A percentile compares a stretch with the other conserved stretches of the same genome.
Evolutionary conservation across 2,113 vertebrate genomes (phyloP).

Genomic region (Macroglossus sobrinus): DNA sequence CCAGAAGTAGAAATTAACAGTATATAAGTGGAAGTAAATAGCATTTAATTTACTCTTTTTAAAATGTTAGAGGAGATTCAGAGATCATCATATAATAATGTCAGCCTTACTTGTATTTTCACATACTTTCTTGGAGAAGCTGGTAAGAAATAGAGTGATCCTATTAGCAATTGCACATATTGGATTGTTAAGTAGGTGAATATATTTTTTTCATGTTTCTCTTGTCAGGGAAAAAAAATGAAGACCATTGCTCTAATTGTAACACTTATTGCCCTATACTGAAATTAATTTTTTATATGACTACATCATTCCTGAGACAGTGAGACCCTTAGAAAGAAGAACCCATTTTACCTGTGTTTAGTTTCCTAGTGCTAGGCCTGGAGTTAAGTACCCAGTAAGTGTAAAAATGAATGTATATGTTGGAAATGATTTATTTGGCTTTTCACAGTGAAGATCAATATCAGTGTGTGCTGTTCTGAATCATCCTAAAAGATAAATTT

Average conservation of each 20-base stretch:
- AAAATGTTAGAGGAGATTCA: neutral
- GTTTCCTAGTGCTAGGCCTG: neutral
- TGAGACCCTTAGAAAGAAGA: neutral
- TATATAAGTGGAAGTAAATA: neutral
- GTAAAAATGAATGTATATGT: neutral
- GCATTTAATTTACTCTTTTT: neutral
- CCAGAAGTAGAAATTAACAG: neutral
- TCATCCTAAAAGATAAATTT: neutral
- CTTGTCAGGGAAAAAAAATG: neutral
- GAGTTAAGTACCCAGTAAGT: neutral
- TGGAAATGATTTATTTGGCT: neutral
- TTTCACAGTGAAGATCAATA: neutral
- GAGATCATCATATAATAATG: slow-evolving; percentile 5
- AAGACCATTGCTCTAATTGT: neutral
- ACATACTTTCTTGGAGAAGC: neutral
- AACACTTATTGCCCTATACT: neutral
- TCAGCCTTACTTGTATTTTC: slow-evolving; percentile 33
- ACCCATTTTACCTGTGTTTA: neutral
- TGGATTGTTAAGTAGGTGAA: neutral
- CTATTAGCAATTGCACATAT: neutral
- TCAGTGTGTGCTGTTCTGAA: neutral
- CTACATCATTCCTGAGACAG: neutral
- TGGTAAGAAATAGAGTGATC: neutral
- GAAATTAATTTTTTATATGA: neutral
- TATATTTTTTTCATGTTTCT: slow-evolving; percentile 10